Evolutionary conservation across 2,888 invertebrate genomes (phyloP).

Genomic region (Thalpophila matura): DNA sequence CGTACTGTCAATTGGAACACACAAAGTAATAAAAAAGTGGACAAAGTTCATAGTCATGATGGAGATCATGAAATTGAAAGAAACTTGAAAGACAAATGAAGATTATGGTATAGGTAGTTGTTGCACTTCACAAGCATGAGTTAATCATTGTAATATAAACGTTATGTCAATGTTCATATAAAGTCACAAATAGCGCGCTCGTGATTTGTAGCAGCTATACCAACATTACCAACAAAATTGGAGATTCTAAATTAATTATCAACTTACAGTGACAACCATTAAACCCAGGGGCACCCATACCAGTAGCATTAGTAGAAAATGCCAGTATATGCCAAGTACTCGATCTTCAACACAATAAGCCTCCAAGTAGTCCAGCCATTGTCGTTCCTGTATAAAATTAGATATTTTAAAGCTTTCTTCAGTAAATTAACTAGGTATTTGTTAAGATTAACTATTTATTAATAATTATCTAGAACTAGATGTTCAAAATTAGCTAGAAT

Average conservation of each 20-base stretch:
- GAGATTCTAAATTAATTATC: conserved; percentile 65
- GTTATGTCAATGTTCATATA: too few species aligned
- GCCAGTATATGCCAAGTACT: conserved; percentile 94
- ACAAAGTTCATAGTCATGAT: too few species aligned
- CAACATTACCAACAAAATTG: too few species aligned
- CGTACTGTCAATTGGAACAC: conserved; percentile 73
- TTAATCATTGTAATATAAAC: too few species aligned
- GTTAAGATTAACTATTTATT: too few species aligned
- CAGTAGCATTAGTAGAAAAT: conserved; percentile 93
- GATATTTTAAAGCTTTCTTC: background rate
- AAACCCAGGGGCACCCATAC: conserved; percentile 95
- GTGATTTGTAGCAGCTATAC: too few species aligned
- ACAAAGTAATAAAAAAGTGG: background rate
- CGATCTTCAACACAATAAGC: conserved; percentile 94
- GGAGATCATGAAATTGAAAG: background rate
- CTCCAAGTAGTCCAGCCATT: conserved; percentile 95
- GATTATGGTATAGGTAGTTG: too few species aligned
- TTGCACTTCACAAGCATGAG: too few species aligned
- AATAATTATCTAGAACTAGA: too few species aligned
- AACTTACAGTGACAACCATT: conserved; percentile 94
- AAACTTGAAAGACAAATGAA: background rate
- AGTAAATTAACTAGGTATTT: too few species aligned
- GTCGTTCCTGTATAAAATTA: conserved; percentile 89
- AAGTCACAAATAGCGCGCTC: too few species aligned
- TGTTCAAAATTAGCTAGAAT: too few species aligned